phyloP scores from a whole-genome alignment of 2,797 vertebrate species.

The Aldrovandia affinis region DNA sequence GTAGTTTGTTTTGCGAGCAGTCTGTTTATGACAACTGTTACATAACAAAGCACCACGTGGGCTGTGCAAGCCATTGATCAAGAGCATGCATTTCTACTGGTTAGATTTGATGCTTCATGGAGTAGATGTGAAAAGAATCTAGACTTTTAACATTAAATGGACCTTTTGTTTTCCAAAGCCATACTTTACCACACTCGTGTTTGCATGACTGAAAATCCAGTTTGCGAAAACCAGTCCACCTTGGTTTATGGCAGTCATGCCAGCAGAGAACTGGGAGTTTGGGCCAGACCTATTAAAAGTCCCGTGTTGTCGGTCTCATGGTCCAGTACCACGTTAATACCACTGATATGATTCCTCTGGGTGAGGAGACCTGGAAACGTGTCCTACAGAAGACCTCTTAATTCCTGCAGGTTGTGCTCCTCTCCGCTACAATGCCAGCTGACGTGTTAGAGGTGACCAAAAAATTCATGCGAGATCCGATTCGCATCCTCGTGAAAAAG shows the following conservation, averaged over 20 bases:
- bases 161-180: background rate
- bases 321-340: constrained; percentile 75
- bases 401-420: constrained; percentile 51
- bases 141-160: background rate
- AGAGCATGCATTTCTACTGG: background rate
- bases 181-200: background rate
- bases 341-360: constrained; percentile 36
- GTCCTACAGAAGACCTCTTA: background rate
- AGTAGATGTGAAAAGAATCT: background rate
- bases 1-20: background rate
- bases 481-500: constrained; percentile 58
- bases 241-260: constrained; percentile 70
- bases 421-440: constrained; percentile 56
- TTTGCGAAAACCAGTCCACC: constrained; percentile 47
- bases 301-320: constrained; percentile 73
- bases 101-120: background rate
- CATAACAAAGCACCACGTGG: background rate
- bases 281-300: constrained; percentile 83
- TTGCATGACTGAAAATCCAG: constrained; percentile 58
- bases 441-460: constrained; percentile 60
- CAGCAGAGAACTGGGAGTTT: constrained; percentile 75
- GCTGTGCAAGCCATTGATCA: background rate
- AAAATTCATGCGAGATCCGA: constrained; percentile 57
- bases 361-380: background rate
- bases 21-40: background rate